These are phyloP conservation scores for Pectinophora gossypiella DNA, from an alignment of 1,140 invertebrate genomes.

Conservation along the genomic window DNA sequence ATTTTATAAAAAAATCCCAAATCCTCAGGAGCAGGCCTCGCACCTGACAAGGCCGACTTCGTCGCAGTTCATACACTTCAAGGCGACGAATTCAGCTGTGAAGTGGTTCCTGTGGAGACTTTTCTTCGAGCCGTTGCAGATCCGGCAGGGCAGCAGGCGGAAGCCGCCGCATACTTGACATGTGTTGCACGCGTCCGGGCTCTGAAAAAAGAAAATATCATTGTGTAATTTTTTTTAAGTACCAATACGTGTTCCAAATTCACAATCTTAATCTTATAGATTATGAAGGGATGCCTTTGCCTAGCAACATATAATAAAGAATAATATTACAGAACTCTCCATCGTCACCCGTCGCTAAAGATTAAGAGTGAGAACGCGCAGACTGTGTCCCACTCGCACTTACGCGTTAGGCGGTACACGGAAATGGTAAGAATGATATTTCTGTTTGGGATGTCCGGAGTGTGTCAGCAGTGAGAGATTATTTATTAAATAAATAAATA, in stretches of 20 bases:
- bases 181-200: slow-evolving; percentile 83
- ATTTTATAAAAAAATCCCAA: no score
- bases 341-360: no score
- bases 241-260: no score
- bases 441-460: no score
- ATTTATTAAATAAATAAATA: no score
- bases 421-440: no score
- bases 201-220: slow-evolving; percentile 81
- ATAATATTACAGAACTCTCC: no score
- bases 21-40: slow-evolving; percentile 83
- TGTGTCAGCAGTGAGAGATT: no score
- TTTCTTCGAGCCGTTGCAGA: slow-evolving; percentile 97
- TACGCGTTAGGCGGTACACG: no score
- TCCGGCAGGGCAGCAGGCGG: slow-evolving; percentile 89
- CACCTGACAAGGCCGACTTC: slow-evolving; percentile 94
- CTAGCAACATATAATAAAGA: neutral
- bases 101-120: slow-evolving; percentile 95
- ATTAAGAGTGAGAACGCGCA: no score
- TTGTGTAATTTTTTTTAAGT: no score
- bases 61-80: slow-evolving; percentile 98
- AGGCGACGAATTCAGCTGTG: slow-evolving; percentile 92
- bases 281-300: neutral
- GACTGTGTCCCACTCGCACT: no score
- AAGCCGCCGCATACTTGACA: slow-evolving; percentile 94
- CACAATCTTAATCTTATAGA: neutral